Conservation (phyloP, 2,888 invertebrate genomes). For the Idaea biselata region DNA sequence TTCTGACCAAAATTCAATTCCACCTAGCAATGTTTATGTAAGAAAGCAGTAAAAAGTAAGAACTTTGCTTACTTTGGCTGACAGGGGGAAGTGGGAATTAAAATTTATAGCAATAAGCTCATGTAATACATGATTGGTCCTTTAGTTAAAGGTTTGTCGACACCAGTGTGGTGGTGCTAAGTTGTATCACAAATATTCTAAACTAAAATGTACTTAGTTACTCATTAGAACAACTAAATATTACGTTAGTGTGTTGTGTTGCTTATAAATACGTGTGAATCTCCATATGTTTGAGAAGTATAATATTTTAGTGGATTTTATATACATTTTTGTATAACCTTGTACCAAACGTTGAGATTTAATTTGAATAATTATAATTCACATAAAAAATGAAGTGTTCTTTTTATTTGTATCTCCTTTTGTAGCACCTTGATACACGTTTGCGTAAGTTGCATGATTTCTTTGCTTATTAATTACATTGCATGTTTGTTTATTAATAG, state of each 20-base stretch:
- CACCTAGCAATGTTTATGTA: too few species aligned
- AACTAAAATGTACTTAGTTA: conserved; percentile 33
- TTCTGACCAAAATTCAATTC: too few species aligned
- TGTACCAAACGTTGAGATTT: conserved; percentile 78
- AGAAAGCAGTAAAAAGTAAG: too few species aligned
- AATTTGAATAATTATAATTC: conserved; percentile 71
- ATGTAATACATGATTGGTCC: not conserved
- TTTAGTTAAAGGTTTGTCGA: not conserved
- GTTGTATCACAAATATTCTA: conserved; percentile 35
- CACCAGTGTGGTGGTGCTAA: conserved; percentile 28
- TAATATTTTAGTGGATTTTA: conserved; percentile 63
- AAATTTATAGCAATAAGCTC: too few species aligned
- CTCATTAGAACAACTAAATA: conserved; percentile 33
- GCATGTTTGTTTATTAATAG: not conserved
- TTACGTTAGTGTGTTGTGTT: conserved; percentile 36
- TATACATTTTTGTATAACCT: conserved; percentile 76
- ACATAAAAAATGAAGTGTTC: conserved; percentile 51
- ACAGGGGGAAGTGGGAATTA: too few species aligned
- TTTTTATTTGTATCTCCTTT: conserved; percentile 40
- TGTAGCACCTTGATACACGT: not conserved
- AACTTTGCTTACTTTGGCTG: too few species aligned
- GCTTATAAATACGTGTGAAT: conserved; percentile 57
- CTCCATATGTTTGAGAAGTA: conserved; percentile 52
- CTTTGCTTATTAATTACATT: conserved; percentile 2
- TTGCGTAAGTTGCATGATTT: not conserved